Evolutionary conservation across 2,888 invertebrate species (phyloP).

Genomic region (Ernsta delagoae): DNA sequence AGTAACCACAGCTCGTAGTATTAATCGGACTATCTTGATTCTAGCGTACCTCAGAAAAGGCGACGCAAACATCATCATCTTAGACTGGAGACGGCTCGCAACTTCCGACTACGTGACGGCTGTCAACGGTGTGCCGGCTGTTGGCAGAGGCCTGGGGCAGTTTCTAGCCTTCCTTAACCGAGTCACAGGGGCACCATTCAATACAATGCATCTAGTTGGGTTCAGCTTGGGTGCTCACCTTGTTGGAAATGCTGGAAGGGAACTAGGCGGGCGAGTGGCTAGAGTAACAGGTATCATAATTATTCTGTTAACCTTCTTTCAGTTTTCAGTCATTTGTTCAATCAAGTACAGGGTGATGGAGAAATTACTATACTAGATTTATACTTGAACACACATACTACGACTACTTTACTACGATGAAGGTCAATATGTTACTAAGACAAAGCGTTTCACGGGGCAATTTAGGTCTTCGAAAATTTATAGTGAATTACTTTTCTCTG

Average conservation of each 20-base stretch:
- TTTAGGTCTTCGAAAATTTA: no score
- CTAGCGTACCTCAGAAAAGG: conserved; percentile 49
- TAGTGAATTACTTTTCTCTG: no score
- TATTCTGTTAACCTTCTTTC: no score
- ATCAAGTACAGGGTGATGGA: no score
- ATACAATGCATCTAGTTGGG: conserved; percentile 58
- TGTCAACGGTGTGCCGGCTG: conserved; percentile 49
- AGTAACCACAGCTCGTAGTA: background rate
- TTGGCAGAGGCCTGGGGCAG: conserved; percentile 54
- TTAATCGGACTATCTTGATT: conserved; percentile 13
- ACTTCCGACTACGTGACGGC: conserved; percentile 50
- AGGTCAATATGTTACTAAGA: no score
- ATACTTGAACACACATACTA: no score
- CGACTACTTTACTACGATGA: no score
- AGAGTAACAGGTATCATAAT: conserved; percentile 55
- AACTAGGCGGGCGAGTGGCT: conserved; percentile 51
- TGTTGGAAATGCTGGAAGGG: conserved; percentile 58
- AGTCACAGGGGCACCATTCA: conserved; percentile 48
- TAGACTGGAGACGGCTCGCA: conserved; percentile 57
- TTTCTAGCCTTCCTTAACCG: conserved; percentile 53
- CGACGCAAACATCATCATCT: conserved; percentile 53
- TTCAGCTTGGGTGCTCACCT: conserved; percentile 64
- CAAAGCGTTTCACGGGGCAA: no score
- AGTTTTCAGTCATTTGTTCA: no score
- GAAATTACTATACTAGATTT: no score